A percentile compares a stretch with the other conserved stretches of the same genome.
Conservation (phyloP, 1,140 invertebrate species). For the Scaptomyza pallida region DNA sequence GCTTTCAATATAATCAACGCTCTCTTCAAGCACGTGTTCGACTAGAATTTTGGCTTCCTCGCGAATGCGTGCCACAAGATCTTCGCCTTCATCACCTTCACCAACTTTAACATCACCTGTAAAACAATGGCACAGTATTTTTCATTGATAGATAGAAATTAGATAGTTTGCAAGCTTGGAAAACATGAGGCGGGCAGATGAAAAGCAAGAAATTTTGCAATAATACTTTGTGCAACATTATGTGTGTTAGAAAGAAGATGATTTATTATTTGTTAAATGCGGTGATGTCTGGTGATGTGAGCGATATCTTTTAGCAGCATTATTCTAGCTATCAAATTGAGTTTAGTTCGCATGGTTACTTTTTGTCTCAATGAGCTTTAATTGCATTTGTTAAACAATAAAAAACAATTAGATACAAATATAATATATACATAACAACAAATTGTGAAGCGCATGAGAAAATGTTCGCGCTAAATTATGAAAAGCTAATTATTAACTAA, state of each 20-base stretch:
- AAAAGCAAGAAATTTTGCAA: slow-evolving; percentile 42
- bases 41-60: slow-evolving; percentile 81
- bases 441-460: slow-evolving; percentile 53
- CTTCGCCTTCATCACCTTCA: slow-evolving; percentile 54
- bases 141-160: slow-evolving; percentile 70
- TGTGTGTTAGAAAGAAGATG: slow-evolving; percentile 44
- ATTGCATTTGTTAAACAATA: slow-evolving; percentile 73
- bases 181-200: slow-evolving; percentile 61
- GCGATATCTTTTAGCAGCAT: slow-evolving; percentile 45
- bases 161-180: slow-evolving; percentile 59
- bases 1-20: slow-evolving; percentile 74
- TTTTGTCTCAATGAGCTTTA: slow-evolving; percentile 67
- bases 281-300: slow-evolving; percentile 67
- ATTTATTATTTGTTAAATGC: slow-evolving; percentile 43
- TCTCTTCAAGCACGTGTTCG: slow-evolving; percentile 82
- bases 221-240: slow-evolving; percentile 48
- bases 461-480: slow-evolving; percentile 48
- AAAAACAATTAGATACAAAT: slow-evolving; percentile 24
- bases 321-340: slow-evolving; percentile 21
- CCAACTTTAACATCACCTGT: slow-evolving; percentile 76
- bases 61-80: slow-evolving; percentile 70
- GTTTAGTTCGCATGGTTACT: slow-evolving; percentile 24
- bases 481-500: slow-evolving; percentile 27
- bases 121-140: slow-evolving; percentile 74
- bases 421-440: slow-evolving; percentile 18